phyloP scores from a whole-genome alignment of 2,113 vertebrate genomes.

The Pterocles gutturalis region DNA sequence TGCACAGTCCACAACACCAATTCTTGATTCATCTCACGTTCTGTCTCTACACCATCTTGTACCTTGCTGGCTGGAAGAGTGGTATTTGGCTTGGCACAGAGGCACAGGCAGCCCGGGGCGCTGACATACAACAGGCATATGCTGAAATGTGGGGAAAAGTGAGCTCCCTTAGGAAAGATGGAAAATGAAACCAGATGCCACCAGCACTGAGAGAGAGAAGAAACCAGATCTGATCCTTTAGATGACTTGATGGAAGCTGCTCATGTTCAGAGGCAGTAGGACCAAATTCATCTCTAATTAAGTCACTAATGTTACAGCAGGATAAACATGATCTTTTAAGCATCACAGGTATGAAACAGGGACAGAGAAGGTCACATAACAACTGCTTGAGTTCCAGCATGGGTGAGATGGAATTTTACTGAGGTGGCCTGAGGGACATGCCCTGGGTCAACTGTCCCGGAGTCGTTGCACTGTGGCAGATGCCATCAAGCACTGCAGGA shows the following conservation, averaged over 20 bases:
- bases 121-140: neutral
- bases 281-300: conserved; percentile 60
- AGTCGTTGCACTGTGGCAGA: neutral
- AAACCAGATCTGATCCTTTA: conserved; percentile 63
- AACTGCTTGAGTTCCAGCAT: neutral
- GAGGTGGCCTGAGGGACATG: neutral
- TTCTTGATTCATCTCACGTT: neutral
- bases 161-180: conserved; percentile 42
- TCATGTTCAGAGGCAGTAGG: conserved; percentile 24
- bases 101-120: neutral
- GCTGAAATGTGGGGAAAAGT: conserved; percentile 55
- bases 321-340: conserved; percentile 47
- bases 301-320: conserved; percentile 50
- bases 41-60: neutral
- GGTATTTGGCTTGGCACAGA: neutral
- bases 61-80: neutral
- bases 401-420: neutral
- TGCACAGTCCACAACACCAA: neutral
- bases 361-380: conserved; percentile 1
- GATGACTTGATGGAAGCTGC: conserved; percentile 49
- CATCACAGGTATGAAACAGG: conserved; percentile 12
- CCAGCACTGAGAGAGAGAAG: conserved; percentile 16
- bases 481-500: neutral
- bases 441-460: neutral
- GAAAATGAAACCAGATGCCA: conserved; percentile 66